Evolutionary conservation across 2,888 invertebrate species (phyloP), one percentile per base, ranked within the genome.

Genomic region (Therioaphis trifolii): DNA sequence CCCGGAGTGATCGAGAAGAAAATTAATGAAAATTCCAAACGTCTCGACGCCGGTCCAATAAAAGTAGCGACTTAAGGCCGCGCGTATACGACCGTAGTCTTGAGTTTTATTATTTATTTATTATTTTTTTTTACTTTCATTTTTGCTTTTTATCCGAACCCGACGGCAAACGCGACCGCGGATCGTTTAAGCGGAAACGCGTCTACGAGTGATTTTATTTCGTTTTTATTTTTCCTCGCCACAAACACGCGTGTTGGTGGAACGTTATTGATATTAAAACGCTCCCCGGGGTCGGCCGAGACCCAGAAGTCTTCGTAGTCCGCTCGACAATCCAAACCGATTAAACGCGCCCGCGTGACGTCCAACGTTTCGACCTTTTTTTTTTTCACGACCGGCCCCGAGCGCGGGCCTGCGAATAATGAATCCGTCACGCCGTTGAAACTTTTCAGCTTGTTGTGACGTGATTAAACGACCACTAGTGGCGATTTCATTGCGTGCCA

Each of bases 401-500:
- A n/a, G n/a, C n/a, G n/a, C n/a, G 55, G 15, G 14, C 14, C 7
- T 0, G 52, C 14, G n/a, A 9, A n/a, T n/a, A 18, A 29, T 55
- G 7, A 79, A 79, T 79, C 55, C 69, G 58, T 79, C 79, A 79
- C 27, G 71, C 55, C 58, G 68, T 58, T 43, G 69, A 69, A 52
- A 78, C 52, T 68, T 58, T 71, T 49, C 69, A 27, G 58, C 69
- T 79, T 46, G 79, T 69, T 35, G 69, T 43, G 79, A 79, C 69
- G 58, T 79, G 79, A 79, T 79, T 79, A 79, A 79, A 79, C n/a
- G 80, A 61, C 71, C 58, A 61, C 72, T 61, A 72, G 80, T 80
- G 29, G 71, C 29, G 49, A 69, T 77, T 77, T 46, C 49, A 52
- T 69, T 11, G 49, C 21, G 11, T 43, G 24, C 24, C 61, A 61